phyloP scores from a whole-genome alignment of 2,888 invertebrate genomes.

The Flexamia atlantica region DNA sequence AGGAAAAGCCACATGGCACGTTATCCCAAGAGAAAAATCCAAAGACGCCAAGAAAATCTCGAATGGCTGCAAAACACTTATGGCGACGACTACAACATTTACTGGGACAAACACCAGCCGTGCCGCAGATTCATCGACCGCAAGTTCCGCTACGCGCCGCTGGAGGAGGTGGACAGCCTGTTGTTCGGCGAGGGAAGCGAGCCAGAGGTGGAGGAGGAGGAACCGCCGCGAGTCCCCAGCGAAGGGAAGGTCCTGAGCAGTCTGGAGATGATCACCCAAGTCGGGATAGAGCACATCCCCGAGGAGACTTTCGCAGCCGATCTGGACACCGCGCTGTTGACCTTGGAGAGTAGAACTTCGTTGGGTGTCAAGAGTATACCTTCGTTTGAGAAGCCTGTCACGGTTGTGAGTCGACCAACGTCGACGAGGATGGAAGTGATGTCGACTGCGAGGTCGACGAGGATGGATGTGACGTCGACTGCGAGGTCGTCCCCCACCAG shows the following conservation, averaged over 20 bases:
- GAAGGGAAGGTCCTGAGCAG: constrained; percentile 39
- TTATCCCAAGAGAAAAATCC: constrained; percentile 65
- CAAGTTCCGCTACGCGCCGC: constrained; percentile 21
- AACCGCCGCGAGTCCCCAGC: not conserved
- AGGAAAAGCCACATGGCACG: constrained; percentile 64
- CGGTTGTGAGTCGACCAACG: not conserved
- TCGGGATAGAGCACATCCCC: constrained; percentile 36
- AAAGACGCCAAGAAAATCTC: constrained; percentile 66
- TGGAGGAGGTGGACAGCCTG: constrained; percentile 4
- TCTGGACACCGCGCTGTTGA: constrained; percentile 31
- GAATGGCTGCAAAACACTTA: constrained; percentile 65
- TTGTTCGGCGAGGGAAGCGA: constrained; percentile 28
- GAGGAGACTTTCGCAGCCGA: constrained; percentile 41
- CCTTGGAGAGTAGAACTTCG: constrained; percentile 27
- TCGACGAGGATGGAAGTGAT: no score
- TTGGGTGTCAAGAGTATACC: constrained; percentile 35
- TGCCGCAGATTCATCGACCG: constrained; percentile 55
- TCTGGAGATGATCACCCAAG: constrained; percentile 47
- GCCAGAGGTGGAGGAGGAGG: constrained; percentile 45
- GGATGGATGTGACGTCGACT: not conserved
- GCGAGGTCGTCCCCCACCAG: not conserved
- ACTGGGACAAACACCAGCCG: constrained; percentile 65
- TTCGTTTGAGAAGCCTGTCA: not conserved
- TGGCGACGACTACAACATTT: constrained; percentile 67
- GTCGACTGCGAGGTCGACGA: not conserved